Evolutionary conservation across 2,113 vertebrate genomes (phyloP), one percentile per base, ranked within the genome.

Genomic region (Chloebia gouldiae): DNA sequence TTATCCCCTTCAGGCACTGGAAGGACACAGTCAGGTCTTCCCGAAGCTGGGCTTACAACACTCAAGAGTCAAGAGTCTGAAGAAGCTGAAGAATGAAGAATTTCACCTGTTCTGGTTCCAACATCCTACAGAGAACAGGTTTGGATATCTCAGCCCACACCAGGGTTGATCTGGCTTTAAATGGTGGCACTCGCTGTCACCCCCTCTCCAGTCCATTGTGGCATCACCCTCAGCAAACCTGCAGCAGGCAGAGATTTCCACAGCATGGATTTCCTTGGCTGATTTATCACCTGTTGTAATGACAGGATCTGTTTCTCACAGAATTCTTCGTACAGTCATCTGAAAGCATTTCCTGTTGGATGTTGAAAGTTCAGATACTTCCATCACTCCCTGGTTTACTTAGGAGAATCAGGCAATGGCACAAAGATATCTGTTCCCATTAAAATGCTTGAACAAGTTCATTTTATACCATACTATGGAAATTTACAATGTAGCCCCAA

Each of bases 101-200:
- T 39, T 39, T 39, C 39, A 33, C 45, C 64, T 51, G 80, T 60
- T 33, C 31, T 37, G 35, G 15, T 68, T 92, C 51, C 28, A 45
- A 13, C 18, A 60, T 3, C 28, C 47, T 18, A 0, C 35, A 65
- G 39, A 73, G 71, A 64, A 53, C 0, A 0, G 59, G 28, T 50
- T 65, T 2, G 16, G 51, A 21, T 5, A 12, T 16, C 56, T 64
- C 51, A 65, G 66, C 57, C 33, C 61, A 53, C 31, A 50, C 9
- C 13, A 13, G 33, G 18, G 20, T 1, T 1, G 0, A 51, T 25
- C 69, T 53, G 31, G 57, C 60, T 84, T 69, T 33, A 45, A 61
- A 39, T 7, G 15, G 7, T 42, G 44, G 8, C 3, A 2, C 37
- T 45, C 24, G 17, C 20, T 60, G 73, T 37, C 68, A 76, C 66